Percentiles rank a stretch among this genome's conserved stretches.
Evolutionary conservation across 2,797 vertebrate genomes (phyloP).

Genomic region (Pangasius krempfi): DNA sequence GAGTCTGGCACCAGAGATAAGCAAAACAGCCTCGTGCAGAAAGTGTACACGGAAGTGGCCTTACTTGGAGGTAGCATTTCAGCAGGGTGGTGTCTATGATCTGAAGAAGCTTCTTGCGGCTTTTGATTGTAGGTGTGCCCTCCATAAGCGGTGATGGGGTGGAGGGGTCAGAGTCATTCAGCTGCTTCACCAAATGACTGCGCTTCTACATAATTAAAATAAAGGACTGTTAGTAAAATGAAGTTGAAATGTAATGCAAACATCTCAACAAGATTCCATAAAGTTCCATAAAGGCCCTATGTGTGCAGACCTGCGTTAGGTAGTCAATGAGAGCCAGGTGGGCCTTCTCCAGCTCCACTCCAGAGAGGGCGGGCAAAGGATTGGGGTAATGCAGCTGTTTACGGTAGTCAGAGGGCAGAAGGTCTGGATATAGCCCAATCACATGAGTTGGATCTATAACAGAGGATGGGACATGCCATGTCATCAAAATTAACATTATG

Average conservation of each 20-base stretch:
- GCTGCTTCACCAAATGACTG: slow-evolving; percentile 93
- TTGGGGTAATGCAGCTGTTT: slow-evolving; percentile 98
- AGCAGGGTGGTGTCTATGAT: slow-evolving; percentile 97
- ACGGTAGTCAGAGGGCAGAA: slow-evolving; percentile 93
- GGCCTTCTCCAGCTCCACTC: slow-evolving; percentile 93
- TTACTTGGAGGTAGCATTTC: slow-evolving; percentile 96
- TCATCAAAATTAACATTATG: not conserved
- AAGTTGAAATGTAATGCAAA: not conserved
- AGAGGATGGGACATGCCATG: slow-evolving; percentile 68
- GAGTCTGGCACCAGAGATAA: not conserved
- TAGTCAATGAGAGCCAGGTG: slow-evolving; percentile 99
- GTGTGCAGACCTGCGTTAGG: slow-evolving; percentile 86
- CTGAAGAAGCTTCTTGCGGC: slow-evolving; percentile 94
- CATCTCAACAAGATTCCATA: not conserved
- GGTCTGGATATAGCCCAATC: slow-evolving; percentile 96
- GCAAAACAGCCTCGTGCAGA: not conserved
- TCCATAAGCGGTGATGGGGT: slow-evolving; percentile 96
- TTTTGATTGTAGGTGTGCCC: slow-evolving; percentile 96
- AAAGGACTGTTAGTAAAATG: not conserved
- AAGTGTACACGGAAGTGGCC: slow-evolving; percentile 42
- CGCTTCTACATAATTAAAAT: slow-evolving; percentile 81
- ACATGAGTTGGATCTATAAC: slow-evolving; percentile 94
- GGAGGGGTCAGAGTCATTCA: slow-evolving; percentile 93
- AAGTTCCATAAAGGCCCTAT: not conserved
- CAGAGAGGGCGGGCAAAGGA: slow-evolving; percentile 88